Evolutionary conservation across 1,140 invertebrate species (phyloP), one percentile per base, ranked within the genome.

Genomic region (Nymphalis io): DNA sequence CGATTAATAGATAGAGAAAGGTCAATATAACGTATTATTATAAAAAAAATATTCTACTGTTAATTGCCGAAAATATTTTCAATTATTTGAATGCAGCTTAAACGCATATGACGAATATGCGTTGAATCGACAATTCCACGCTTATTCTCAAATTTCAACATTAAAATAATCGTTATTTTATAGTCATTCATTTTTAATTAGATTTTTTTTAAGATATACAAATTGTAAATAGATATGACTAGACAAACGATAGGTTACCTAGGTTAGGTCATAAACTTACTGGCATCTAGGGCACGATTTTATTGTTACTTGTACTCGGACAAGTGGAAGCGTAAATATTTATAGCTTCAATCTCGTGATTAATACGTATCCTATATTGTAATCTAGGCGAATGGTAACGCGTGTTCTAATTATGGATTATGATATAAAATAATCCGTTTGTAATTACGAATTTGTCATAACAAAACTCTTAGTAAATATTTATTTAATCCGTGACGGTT

Each of bases 281-380:
- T 73, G 72, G 73, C 72, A 84, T 82, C 73, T 77, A 70, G 82
- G 76, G 55, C 75, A 78, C 46, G 63, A 68, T 72, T 80, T 82
- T 77, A 82, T 78, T 81, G 74, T 82, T 77, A 68, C 60, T 64
- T 75, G 63, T 77, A 55, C 33, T 64, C 21, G 42, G 73, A 75
- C 73, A 73, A 75, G 71, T 78, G 73, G 73, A 75, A 69, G 62
- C 67, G 20, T 66, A 33, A 48, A 68, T 64, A 64, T 64, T 78
- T 78, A 78, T 78, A 68, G 57, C 59, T 68, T 65, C 44, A 48
- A 73, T 62, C n/a, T 46, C 69, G 60, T 61, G 66, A 78, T 78
- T 78, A 78, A 75, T 75, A 68, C 48, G 60, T 58, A 51, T 65
- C 62, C 66, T 68, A 67, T 73, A 72, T 68, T 68, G 62, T 60